phyloP scores from a whole-genome alignment of 1,140 invertebrate genomes.

The Drosophila ironensis region DNA sequence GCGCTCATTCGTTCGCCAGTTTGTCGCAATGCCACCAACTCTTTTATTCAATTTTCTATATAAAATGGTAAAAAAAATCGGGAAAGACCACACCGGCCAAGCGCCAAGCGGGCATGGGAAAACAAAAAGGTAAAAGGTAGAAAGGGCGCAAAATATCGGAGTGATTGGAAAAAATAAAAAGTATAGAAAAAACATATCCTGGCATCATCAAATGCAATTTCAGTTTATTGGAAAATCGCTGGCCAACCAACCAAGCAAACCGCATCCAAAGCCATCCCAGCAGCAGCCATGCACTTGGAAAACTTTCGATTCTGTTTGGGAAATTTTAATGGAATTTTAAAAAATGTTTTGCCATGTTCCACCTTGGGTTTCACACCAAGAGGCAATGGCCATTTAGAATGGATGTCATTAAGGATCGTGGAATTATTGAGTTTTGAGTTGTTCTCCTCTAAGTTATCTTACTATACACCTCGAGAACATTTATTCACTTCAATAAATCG shows the following conservation, averaged over 20 bases:
- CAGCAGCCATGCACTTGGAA: conserved; percentile 7
- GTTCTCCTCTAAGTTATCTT: too few species aligned
- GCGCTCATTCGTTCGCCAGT: conserved; percentile 69
- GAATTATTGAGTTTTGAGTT: too few species aligned
- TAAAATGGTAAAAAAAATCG: conserved; percentile 51
- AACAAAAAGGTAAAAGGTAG: conserved; percentile 1
- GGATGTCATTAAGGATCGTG: too few species aligned
- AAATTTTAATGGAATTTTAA: background rate
- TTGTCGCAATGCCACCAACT: conserved; percentile 76
- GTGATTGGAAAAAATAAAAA: conserved; percentile 46
- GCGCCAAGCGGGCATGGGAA: too few species aligned
- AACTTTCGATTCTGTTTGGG: background rate
- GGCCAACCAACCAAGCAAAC: conserved; percentile 69
- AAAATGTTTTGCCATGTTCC: too few species aligned
- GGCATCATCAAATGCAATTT: conserved; percentile 76
- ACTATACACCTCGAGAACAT: too few species aligned
- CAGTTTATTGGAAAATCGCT: conserved; percentile 77
- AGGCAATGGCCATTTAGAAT: too few species aligned
- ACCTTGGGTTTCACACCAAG: too few species aligned
- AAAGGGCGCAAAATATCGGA: conserved; percentile 33
- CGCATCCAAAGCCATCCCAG: conserved; percentile 41
- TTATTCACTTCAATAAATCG: too few species aligned
- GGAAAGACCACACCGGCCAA: conserved; percentile 36
- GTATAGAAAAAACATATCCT: conserved; percentile 77
- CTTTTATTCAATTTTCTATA: conserved; percentile 78